Base-by-base conservation (phyloP, 2,888 invertebrate genomes). In the Auanema freiburgensis region DNA sequence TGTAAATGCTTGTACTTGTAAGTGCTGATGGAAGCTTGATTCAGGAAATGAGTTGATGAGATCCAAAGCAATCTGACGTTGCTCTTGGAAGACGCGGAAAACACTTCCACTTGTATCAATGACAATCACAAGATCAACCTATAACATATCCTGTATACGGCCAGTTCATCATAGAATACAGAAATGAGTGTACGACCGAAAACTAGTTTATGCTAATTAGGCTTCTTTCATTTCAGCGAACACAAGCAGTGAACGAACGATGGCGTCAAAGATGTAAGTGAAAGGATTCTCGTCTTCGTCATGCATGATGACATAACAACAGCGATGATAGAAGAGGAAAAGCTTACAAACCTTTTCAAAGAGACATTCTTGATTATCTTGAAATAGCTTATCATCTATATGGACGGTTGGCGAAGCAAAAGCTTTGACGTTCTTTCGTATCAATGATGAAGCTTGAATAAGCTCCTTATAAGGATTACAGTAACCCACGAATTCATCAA, bases 31-130 rank as follows among this genome's bases (percentile, higher is more conserved):
- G 49, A 68, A 69, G 14, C 46, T 54, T 18, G 40, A 18, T 14
- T 42, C 21, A 14, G 64, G 57, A n/a, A 76, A 60, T 6, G 51
- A 43, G 12, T 69, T 63, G 16, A 74, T 49, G 1, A 77, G 33
- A 54, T 77, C 71, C 4, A 68, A 33, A 1, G 74, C 77, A 1
- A 79, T 42, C 23, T 65, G 52, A 6, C 72, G 66, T 49, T 79
- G 74, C 42, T 71, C 66, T 44, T 66, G 70, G 58, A 77, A 79
- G 46, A 63, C 66, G 43, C 63, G 57, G 51, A 51, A 69, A 16
- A 79, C 67, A 11, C 75, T 75, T 41, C 78, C 78, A 23, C 74
- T 74, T 2, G 77, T 79, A 67, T 79, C 79, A 33, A 79, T 53
- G 5, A 79, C 65, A 21, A 79, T 57, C 61, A 79, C 59, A 16